A percentile compares a stretch with the other conserved stretches of the same genome.
Evolutionary conservation across 2,113 vertebrate genomes (phyloP).

Genomic region (Atherinomorus stipes): DNA sequence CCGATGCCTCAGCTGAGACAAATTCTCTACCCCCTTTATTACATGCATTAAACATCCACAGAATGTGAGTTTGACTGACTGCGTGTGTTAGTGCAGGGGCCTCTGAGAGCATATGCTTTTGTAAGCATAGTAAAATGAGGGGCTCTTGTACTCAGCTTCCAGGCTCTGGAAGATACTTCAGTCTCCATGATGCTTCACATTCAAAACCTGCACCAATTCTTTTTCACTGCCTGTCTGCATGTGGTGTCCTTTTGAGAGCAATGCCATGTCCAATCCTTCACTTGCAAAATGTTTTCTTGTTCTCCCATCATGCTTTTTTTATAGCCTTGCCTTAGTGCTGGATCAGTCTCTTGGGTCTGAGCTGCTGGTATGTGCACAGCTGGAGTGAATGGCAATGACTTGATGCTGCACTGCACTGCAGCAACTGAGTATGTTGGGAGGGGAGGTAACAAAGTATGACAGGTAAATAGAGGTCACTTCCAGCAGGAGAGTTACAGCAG

Average conservation of each 20-base stretch:
- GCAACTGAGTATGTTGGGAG: constrained; percentile 38
- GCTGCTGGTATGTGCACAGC: constrained; percentile 3
- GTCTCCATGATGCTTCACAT: constrained; percentile 42
- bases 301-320: constrained; percentile 6
- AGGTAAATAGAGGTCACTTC: constrained; percentile 79
- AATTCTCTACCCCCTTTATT: constrained; percentile 33
- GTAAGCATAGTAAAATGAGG: constrained; percentile 39
- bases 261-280: neutral
- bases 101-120: constrained; percentile 42
- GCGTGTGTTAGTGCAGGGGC: constrained; percentile 7
- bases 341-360: constrained; percentile 9
- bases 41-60: constrained; percentile 46
- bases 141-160: constrained; percentile 16
- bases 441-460: constrained; percentile 66
- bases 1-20: constrained; percentile 49
- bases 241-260: neutral
- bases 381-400: constrained; percentile 42
- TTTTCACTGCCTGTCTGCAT: neutral
- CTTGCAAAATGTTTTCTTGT: constrained; percentile 1
- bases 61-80: constrained; percentile 37
- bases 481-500: constrained; percentile 60
- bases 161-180: constrained; percentile 24
- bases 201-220: constrained; percentile 11
- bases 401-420: constrained; percentile 65
- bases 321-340: neutral